These are phyloP conservation scores for Aythya baeri DNA, from an alignment of 2,113 vertebrate species.

Conservation along the genomic window DNA sequence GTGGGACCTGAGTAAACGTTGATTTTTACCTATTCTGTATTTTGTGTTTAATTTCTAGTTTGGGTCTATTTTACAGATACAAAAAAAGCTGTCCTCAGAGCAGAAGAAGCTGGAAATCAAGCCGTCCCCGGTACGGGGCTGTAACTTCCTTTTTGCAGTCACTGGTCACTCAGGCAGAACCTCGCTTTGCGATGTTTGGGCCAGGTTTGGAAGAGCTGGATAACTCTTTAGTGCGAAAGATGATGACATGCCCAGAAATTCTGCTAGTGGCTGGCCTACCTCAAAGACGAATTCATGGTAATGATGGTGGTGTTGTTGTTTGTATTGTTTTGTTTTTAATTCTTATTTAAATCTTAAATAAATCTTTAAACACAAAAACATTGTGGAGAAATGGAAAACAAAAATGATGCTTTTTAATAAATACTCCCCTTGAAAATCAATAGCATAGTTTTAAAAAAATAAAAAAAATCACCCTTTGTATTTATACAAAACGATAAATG, in stretches of 20 bases:
- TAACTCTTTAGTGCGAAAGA: constrained; percentile 86
- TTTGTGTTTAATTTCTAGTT: constrained; percentile 59
- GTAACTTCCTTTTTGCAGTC: constrained; percentile 89
- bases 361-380: not conserved
- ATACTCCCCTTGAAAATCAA: not conserved
- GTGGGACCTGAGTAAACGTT: not conserved
- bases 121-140: constrained; percentile 74
- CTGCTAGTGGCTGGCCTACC: constrained; percentile 84
- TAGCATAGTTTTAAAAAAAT: not conserved
- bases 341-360: not conserved
- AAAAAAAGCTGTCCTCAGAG: constrained; percentile 85
- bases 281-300: constrained; percentile 91
- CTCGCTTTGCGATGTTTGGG: constrained; percentile 95
- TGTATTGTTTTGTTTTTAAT: not conserved
- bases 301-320: not conserved
- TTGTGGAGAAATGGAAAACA: not conserved
- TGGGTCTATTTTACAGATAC: constrained; percentile 82
- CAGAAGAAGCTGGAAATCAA: constrained; percentile 80
- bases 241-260: constrained; percentile 87
- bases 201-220: constrained; percentile 93
- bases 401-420: not conserved
- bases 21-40: not conserved
- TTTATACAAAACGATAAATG: not conserved
- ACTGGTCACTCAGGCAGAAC: constrained; percentile 84
- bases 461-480: not conserved